Evolutionary conservation across 2,888 invertebrate genomes (phyloP).

Genomic region (Sinopyrophorus schimmeli): DNA sequence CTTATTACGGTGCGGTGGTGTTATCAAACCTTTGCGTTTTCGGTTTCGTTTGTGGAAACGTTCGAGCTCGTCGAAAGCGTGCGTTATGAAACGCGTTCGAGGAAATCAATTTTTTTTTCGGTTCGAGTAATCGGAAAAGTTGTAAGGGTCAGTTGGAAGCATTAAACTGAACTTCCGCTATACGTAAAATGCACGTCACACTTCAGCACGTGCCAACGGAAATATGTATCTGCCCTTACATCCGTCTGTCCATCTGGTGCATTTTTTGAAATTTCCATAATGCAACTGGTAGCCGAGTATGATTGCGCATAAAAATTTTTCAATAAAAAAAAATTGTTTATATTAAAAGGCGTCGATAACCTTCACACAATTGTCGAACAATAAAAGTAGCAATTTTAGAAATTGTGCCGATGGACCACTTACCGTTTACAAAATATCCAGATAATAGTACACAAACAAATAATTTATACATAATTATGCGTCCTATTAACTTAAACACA

Average conservation of each 20-base stretch:
- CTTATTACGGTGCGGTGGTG: slow-evolving; percentile 13
- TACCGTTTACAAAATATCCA: no score
- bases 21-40: slow-evolving; percentile 17
- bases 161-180: slow-evolving; percentile 33
- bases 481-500: no score
- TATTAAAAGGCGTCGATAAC: no score
- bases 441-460: no score
- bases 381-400: no score
- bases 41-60: slow-evolving; percentile 13
- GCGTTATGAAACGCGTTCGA: background rate
- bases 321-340: background rate
- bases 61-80: slow-evolving; percentile 6
- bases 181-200: slow-evolving; percentile 37
- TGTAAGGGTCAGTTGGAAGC: slow-evolving; percentile 15
- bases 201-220: slow-evolving; percentile 48
- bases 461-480: no score
- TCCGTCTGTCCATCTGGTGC: slow-evolving; percentile 29
- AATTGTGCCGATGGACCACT: no score
- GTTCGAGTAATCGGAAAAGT: no score
- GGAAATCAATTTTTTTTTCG: background rate
- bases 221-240: slow-evolving; percentile 33
- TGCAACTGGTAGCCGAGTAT: background rate
- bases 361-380: no score
- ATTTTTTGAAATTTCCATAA: slow-evolving; percentile 1
- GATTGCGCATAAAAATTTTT: background rate